phyloP scores from a whole-genome alignment of 2,113 vertebrate genomes.

The Gallinago paraguaiae region DNA sequence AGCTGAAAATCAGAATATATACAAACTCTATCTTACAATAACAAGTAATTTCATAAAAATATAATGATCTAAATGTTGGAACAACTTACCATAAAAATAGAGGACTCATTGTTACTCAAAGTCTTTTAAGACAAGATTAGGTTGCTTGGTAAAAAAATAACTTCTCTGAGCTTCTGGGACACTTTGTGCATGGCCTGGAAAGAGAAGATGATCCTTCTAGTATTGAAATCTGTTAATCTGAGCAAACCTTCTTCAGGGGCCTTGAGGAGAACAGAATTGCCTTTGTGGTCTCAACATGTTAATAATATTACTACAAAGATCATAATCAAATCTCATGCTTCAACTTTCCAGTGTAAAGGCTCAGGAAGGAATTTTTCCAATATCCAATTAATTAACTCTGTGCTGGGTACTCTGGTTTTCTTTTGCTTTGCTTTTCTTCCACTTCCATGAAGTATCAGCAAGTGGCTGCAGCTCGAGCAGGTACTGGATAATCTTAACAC shows the following conservation, averaged over 20 bases:
- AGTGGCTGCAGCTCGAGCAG: background rate
- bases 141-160: background rate
- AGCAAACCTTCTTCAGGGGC: conserved; percentile 2
- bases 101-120: background rate
- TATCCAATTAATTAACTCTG: background rate
- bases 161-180: conserved; percentile 15
- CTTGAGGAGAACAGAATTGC: conserved; percentile 36
- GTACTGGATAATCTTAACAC: background rate
- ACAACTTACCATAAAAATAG: background rate
- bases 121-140: conserved; percentile 1
- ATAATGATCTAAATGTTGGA: background rate
- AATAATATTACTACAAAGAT: background rate
- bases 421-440: background rate
- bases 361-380: background rate
- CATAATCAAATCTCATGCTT: conserved; percentile 20
- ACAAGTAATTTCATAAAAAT: conserved; percentile 6
- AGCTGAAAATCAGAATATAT: background rate
- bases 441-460: background rate
- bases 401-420: background rate
- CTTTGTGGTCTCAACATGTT: conserved; percentile 20
- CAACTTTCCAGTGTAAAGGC: background rate
- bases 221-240: conserved; percentile 11
- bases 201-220: conserved; percentile 20
- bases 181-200: background rate
- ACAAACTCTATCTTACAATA: background rate